Base-by-base conservation (phyloP, 2,888 invertebrate genomes). In the Apoderus coryli region DNA sequence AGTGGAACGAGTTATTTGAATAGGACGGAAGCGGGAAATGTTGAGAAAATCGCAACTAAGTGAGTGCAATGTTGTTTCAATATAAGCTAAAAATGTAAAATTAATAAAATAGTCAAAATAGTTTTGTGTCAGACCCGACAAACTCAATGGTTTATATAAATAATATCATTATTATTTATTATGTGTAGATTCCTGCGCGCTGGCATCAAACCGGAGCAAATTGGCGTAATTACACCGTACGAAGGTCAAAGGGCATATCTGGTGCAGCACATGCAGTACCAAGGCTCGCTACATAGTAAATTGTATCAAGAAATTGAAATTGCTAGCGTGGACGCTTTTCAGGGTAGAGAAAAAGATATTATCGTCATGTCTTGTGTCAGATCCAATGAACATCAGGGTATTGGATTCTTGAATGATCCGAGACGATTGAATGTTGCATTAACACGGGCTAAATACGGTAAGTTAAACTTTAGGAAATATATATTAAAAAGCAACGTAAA, bases 361-460 rank as follows among this genome's bases (percentile, higher is more conserved):
- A 98, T 99, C 43, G 92, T 99, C 31, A 86, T 99, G 80, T 95
- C 95, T 0, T 98, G 96, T 59, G 98, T 99, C 2, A 72, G 98
- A 29, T 40, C 95, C 4, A 98, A 98, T 54, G 96, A 96, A 52
- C 89, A 95, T 50, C 95, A 96, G 56, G 96, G 49, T 6, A 98
- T 99, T 47, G 98, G 98, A 1, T 99, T 99, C 57, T 65, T 99
- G 22, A 95, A 93, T 53, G 98, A 99, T 58, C 96, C 98, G 1
- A 69, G 98, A 2, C 80, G 98, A 31, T 65, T 99, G 29, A 99
- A 99, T 61, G 98, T 99, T 1, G 98, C 98, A 0, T 60, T 99
- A 10, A 99, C 98, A 0, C 73, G 98, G 34, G 93, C 98, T 4
- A 93, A 90, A 59, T 96, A 86, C 59, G 95, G 95, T n/a, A n/a